Base-by-base conservation (phyloP, 2,888 invertebrate species). In the Pherbina coryleti region DNA sequence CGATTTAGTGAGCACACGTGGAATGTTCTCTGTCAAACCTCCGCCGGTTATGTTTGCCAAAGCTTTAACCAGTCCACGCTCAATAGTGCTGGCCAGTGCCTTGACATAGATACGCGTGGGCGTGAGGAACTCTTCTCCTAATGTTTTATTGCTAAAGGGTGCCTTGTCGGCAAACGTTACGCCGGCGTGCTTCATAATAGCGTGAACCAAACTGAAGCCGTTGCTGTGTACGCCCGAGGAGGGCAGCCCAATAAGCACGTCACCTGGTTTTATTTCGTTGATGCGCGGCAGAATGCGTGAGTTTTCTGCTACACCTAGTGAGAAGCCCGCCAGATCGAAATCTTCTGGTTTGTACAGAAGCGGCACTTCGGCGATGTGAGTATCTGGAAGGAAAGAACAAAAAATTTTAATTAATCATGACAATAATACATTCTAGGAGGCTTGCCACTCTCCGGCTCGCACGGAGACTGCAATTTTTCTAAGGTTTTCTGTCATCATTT, bases 21-120 rank as follows among this genome's bases (percentile, higher is more conserved):
- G 96, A 81, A 99, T 93, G 90, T 99, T 99, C 90, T 98, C 97
- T 2, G 93, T 90, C 34, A 99, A 91, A 0, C 99, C 99, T 28
- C 99, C 99, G 37, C 99, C 99, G 1, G 99, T 99, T 75, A 99
- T 95, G 90, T 99, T 99, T 0, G 98, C 98, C 82, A 96, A 92
- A 0, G 95, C 98, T 91, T 98, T 97, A 7, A 98, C 93, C 79
- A 92, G 91, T 17, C 94, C 94, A 5, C 92, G 91, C 82, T 91
- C 92, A 51, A 98, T 90, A 4, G 95, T 92, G 0, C 94, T 93
- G 57, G 95, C 89, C 17, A 98, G 91, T 55, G 92, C 91, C 85
- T 93, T 92, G 2, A 96, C 95, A 91, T 99, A 99, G 84, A 99
- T 96, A 86, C 93, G 94, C 0, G 99, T 99, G 9, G 99, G 98